Conservation (phyloP, 1,140 invertebrate species). For the Dysdera silvatica region DNA sequence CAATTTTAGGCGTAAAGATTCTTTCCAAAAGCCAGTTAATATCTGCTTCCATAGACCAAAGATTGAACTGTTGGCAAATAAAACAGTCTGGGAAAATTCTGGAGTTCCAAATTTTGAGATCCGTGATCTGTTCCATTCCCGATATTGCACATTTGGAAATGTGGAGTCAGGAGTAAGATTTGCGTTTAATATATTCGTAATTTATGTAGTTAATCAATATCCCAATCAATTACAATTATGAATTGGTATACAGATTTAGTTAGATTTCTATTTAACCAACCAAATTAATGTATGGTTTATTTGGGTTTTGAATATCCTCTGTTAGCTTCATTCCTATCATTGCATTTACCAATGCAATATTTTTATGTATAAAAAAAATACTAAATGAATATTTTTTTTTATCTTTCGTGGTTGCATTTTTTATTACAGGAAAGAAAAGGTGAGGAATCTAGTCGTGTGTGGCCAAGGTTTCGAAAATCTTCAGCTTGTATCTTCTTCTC, state of each 20-base stretch:
- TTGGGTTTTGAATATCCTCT: too few relatives aligned
- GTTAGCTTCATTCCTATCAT: too few relatives aligned
- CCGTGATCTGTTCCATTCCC: constrained; percentile 18
- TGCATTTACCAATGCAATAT: too few relatives aligned
- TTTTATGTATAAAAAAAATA: too few relatives aligned
- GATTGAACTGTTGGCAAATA: constrained; percentile 13
- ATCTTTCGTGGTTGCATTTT: background rate
- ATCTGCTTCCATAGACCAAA: constrained; percentile 22
- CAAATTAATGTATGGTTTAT: too few relatives aligned
- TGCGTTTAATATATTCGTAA: too few relatives aligned
- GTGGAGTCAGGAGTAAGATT: constrained; percentile 5
- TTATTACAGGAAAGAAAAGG: constrained; percentile 3
- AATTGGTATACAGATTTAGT: too few relatives aligned
- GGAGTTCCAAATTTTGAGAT: background rate
- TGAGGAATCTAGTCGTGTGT: constrained; percentile 17
- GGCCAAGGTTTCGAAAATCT: constrained; percentile 26
- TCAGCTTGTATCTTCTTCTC: too few relatives aligned
- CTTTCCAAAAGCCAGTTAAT: constrained; percentile 4
- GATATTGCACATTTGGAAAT: constrained; percentile 26
- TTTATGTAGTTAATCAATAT: too few relatives aligned
- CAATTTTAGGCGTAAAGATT: constrained; percentile 7
- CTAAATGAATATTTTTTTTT: background rate
- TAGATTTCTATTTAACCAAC: too few relatives aligned
- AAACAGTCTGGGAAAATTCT: background rate
- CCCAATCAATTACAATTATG: too few relatives aligned